Base-by-base conservation (phyloP, 2,888 invertebrate species). In the Eupsilia transversa region DNA sequence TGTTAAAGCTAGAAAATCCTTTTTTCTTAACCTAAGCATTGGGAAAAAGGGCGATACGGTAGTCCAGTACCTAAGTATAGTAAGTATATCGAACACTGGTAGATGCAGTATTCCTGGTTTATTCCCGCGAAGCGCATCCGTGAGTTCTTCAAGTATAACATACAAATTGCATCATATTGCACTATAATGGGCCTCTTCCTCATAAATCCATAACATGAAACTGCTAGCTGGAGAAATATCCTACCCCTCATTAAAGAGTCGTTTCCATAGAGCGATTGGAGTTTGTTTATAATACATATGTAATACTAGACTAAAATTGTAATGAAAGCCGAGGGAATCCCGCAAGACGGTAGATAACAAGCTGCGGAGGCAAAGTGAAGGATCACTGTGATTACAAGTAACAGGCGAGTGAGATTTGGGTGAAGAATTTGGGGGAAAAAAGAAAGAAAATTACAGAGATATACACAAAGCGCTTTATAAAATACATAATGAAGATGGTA, bases 281-380 rank as follows among this genome's bases (percentile, higher is more conserved):
- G 84, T 86, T 84, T 86, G 91, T 93, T 92, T 92, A 94, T 94
- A 92, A 94, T 93, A 88, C 89, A 90, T 90, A 89, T 91, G 93
- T 94, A 94, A 94, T 93, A 93, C 92, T 93, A 94, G 93, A 95
- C 92, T 93, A 94, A 95, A 94, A 94, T 93, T 94, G 93, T 95
- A 94, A 95, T 94, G 92, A 95, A 94, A 92, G 93, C 92, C 89
- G 88, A 93, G 92, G 92, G 92, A 93, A 91, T 92, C 92, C 92
- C 93, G 88, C 93, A 94, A 94, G 94, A 93, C 92, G 91, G 91
- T 91, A 92, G 93, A 93, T 93, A 95, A 94, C 94, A 93, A 94
- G 94, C 92, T 92, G 87, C 77, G 77, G 90, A 90, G 90, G 91
- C 87, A 85, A 86, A 90, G 82, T 78, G 66, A 72, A 74, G 79